These are phyloP conservation scores for Chaetops frenatus DNA, from an alignment of 2,113 vertebrate genomes.

Conservation along the genomic window DNA sequence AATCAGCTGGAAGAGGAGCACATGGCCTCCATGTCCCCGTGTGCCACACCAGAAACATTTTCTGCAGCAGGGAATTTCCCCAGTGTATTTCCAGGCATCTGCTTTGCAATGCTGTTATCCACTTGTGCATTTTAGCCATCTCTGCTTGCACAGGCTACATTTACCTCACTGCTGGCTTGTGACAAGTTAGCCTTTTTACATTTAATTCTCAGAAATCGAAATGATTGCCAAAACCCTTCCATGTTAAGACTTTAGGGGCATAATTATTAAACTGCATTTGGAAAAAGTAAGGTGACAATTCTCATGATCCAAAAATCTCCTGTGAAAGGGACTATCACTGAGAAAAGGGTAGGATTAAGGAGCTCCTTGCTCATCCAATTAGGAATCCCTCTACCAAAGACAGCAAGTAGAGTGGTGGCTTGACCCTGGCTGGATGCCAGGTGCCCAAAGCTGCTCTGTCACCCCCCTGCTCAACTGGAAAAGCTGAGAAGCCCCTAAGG, in stretches of 20 bases:
- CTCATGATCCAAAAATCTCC: neutral
- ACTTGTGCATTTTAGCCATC: neutral
- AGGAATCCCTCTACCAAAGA: neutral
- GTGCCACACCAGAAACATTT: neutral
- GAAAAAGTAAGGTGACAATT: neutral
- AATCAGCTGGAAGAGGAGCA: neutral
- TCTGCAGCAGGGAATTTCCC: neutral
- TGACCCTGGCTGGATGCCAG: neutral
- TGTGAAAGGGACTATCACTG: neutral
- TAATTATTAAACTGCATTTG: neutral
- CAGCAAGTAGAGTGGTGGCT: neutral
- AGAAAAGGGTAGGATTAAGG: neutral
- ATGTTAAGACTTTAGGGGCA: rapidly evolving
- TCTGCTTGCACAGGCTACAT: neutral
- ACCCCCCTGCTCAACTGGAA: neutral
- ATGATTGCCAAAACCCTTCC: neutral
- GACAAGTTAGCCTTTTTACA: neutral
- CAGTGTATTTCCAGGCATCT: neutral
- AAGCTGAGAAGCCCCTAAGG: neutral
- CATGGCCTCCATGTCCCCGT: neutral
- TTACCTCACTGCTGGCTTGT: neutral
- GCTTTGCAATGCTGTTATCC: neutral
- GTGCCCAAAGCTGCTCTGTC: neutral
- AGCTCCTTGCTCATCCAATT: neutral
- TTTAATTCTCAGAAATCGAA: neutral